Evolutionary conservation across 2,888 invertebrate species (phyloP).

Genomic region (Amaurobius ferox): DNA sequence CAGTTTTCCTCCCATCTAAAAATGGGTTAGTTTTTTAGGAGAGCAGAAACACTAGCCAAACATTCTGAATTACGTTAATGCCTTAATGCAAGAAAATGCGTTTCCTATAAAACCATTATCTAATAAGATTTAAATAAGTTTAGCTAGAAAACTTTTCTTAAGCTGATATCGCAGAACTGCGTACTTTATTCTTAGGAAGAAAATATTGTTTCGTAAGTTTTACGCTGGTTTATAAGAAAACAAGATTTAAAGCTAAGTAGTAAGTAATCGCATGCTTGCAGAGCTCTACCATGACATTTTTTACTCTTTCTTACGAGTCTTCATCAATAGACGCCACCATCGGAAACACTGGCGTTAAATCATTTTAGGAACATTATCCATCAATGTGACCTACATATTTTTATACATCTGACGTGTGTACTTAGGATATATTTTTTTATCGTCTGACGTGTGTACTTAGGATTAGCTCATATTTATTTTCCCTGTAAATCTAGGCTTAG

Average conservation of each 20-base stretch:
- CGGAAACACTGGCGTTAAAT: constrained; percentile 45
- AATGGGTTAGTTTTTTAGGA: no score
- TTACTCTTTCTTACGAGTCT: constrained; percentile 1
- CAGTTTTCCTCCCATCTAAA: no score
- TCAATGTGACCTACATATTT: constrained; percentile 45
- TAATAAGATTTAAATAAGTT: constrained; percentile 57
- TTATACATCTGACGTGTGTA: constrained; percentile 36
- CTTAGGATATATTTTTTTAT: constrained; percentile 25
- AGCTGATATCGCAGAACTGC: constrained; percentile 26
- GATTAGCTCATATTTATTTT: no score
- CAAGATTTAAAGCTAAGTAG: constrained; percentile 54
- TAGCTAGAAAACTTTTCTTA: constrained; percentile 7
- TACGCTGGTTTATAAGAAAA: constrained; percentile 42
- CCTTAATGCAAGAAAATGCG: constrained; percentile 24
- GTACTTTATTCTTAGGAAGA: constrained; percentile 22
- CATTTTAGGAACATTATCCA: constrained; percentile 51
- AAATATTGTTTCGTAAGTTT: constrained; percentile 35
- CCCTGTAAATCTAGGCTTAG: no score
- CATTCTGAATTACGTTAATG: not conserved
- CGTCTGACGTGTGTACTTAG: no score
- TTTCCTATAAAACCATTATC: constrained; percentile 53
- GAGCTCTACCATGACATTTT: constrained; percentile 1
- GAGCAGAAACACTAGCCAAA: not conserved
- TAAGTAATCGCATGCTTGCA: constrained; percentile 40
- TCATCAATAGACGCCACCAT: constrained; percentile 15